Base-by-base conservation (phyloP, 2,113 vertebrate species). In the Gobiocypris rarus region DNA sequence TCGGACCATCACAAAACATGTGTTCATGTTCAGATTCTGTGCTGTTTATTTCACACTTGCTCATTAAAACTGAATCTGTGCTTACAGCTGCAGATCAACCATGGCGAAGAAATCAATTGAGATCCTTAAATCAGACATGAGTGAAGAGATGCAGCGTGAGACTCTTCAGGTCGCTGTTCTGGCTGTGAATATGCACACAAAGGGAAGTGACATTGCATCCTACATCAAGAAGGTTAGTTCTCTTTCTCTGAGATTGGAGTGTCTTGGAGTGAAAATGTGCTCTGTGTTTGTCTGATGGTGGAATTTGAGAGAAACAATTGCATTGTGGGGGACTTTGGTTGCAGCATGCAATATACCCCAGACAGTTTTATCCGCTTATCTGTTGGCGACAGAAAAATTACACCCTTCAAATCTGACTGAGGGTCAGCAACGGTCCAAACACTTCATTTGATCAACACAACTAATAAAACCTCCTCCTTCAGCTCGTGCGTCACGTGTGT, bases 291-390 rank as follows among this genome's bases (percentile, higher is more conserved):
- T 1, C 15, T 50, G 48, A 52, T 52, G 48, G 4, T 15, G 14
- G 48, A 65, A 9, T 65, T 65, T 65, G 5, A 59, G 0, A 59
- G 9, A 10, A 59, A 3, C 28, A 0, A 34, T 0, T 65, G 61
- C 14, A 34, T 65, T 65, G 6, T 65, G 14, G 61, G 61, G 14
- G 0, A 7, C 5, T 2, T 0, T 28, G 13, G 1, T 28, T 2
- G 0, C 59, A 0, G 0, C 2, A 26, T 63, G 13, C 0, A 0
- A 1, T 0, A 0, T 1, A 1, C 26, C 1, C 0, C 26, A 5
- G 0, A 58, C 56, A 9, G 1, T 58, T n/a, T 1, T 9, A 58
- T 58, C 9, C 0, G 2, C 5, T 28, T 63, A 26, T 6, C 1
- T 14, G 13, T 63, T 63, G 13, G 2, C 0, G 0, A 28, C 10